Percentiles rank a stretch among this genome's conserved stretches.
These are phyloP conservation scores for Drosophila phalerata DNA, from an alignment of 2,888 invertebrate species.

Conservation along the genomic window DNA sequence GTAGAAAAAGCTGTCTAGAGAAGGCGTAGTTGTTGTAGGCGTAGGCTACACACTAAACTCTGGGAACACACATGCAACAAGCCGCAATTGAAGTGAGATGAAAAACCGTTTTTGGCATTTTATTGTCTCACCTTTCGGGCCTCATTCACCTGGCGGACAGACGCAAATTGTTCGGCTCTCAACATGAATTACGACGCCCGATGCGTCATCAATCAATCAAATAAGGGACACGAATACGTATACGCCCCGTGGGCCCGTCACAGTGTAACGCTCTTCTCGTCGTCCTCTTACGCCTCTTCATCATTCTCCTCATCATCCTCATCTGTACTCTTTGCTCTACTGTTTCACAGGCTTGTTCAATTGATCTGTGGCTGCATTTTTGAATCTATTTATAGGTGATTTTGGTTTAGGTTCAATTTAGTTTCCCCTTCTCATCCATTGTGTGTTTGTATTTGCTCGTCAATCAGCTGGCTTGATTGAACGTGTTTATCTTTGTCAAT, in stretches of 20 bases:
- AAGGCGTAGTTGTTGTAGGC: constrained; percentile 19
- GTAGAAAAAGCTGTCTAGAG: constrained; percentile 24
- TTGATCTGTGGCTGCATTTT: constrained; percentile 55
- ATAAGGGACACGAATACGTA: constrained; percentile 42
- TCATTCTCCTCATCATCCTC: constrained; percentile 20
- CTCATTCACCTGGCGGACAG: constrained; percentile 26
- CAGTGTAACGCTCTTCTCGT: constrained; percentile 58
- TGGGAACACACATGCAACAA: constrained; percentile 32
- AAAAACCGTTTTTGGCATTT: constrained; percentile 52
- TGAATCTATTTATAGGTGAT: not conserved
- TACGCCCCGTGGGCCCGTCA: constrained; percentile 65
- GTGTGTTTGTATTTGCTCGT: constrained; percentile 47
- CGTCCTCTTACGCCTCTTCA: not conserved
- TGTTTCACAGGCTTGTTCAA: constrained; percentile 43
- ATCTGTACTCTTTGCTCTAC: not conserved
- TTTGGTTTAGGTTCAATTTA: constrained; percentile 24
- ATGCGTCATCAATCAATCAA: constrained; percentile 77
- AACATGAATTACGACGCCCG: constrained; percentile 76
- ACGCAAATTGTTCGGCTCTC: constrained; percentile 72
- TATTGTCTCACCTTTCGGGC: constrained; percentile 69
- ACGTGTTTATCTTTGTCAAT: constrained; percentile 67
- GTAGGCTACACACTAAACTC: constrained; percentile 32
- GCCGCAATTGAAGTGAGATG: constrained; percentile 31
- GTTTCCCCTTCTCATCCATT: not conserved
- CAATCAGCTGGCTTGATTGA: constrained; percentile 65